Percentiles rank a stretch among this genome's conserved stretches.
Evolutionary conservation across 2,888 invertebrate species (phyloP).

Genomic region (Drosophila dives): DNA sequence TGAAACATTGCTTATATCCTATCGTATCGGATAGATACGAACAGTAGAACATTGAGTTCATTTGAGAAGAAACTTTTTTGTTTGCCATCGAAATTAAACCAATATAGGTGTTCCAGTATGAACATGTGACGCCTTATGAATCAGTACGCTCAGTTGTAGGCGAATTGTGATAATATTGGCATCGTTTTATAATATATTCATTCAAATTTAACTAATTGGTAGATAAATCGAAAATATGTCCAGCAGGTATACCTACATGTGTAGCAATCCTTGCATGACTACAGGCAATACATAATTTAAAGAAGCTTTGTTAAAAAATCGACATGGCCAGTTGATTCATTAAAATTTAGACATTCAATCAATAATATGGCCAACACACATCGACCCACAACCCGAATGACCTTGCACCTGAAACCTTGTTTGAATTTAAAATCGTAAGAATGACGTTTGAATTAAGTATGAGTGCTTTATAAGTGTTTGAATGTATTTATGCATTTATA

Average conservation of each 20-base stretch:
- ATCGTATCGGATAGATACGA: not conserved
- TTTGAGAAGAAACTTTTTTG: not conserved
- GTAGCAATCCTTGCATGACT: conserved; percentile 16
- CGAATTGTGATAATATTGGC: not conserved
- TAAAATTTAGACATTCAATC: conserved; percentile 48
- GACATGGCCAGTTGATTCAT: conserved; percentile 60
- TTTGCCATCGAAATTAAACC: too few species aligned
- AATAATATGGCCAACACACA: conserved; percentile 26
- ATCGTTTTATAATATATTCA: conserved; percentile 8
- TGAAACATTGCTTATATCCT: not conserved
- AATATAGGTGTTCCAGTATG: too few species aligned
- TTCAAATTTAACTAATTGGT: conserved; percentile 10
- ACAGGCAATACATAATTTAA: conserved; percentile 61
- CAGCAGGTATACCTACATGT: not conserved
- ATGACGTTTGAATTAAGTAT: conserved; percentile 6
- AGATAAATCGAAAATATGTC: not conserved
- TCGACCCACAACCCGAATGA: conserved; percentile 13
- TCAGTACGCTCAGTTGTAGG: not conserved
- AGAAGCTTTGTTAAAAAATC: conserved; percentile 54
- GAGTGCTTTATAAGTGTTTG: not conserved
- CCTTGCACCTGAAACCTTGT: conserved; percentile 53
- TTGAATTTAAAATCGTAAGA: not conserved
- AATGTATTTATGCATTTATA: not conserved
- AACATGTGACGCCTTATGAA: too few species aligned
- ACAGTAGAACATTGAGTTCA: not conserved